phyloP scores from a whole-genome alignment of 2,888 invertebrate species.

The Dilophus febrilis region DNA sequence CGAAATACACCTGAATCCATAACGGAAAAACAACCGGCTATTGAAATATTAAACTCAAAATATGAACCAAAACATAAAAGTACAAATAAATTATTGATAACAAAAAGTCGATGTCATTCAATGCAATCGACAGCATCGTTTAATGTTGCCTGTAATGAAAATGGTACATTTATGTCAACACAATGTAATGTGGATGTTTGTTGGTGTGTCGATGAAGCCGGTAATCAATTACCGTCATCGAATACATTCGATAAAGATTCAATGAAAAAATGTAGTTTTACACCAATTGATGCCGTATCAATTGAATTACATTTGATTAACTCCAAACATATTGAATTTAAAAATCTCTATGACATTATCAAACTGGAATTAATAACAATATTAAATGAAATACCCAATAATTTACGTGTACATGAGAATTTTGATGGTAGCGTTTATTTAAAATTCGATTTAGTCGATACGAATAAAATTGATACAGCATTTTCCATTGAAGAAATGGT shows the following conservation, averaged over 20 bases:
- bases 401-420: slow-evolving; percentile 35
- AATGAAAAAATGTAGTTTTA: slow-evolving; percentile 42
- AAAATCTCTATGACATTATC: slow-evolving; percentile 31
- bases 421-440: slow-evolving; percentile 33
- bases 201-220: slow-evolving; percentile 79
- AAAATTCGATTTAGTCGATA: slow-evolving; percentile 50
- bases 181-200: slow-evolving; percentile 55
- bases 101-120: slow-evolving; percentile 31
- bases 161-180: slow-evolving; percentile 54
- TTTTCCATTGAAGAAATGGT: slow-evolving; percentile 66
- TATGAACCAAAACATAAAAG: slow-evolving; percentile 26
- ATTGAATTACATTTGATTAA: slow-evolving; percentile 57
- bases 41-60: slow-evolving; percentile 22
- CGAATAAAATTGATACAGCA: slow-evolving; percentile 59
- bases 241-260: slow-evolving; percentile 35
- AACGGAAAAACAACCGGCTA: slow-evolving; percentile 20
- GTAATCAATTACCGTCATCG: slow-evolving; percentile 45
- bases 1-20: slow-evolving; percentile 18
- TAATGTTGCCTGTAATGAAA: slow-evolving; percentile 42
- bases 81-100: slow-evolving; percentile 18
- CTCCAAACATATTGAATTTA: slow-evolving; percentile 32
- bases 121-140: slow-evolving; percentile 27
- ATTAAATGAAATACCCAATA: slow-evolving; percentile 33
- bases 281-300: slow-evolving; percentile 57
- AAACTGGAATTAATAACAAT: slow-evolving; percentile 25